These are phyloP conservation scores for Chloroceryle inda DNA, from an alignment of 2,797 vertebrate species.

Conservation along the genomic window DNA sequence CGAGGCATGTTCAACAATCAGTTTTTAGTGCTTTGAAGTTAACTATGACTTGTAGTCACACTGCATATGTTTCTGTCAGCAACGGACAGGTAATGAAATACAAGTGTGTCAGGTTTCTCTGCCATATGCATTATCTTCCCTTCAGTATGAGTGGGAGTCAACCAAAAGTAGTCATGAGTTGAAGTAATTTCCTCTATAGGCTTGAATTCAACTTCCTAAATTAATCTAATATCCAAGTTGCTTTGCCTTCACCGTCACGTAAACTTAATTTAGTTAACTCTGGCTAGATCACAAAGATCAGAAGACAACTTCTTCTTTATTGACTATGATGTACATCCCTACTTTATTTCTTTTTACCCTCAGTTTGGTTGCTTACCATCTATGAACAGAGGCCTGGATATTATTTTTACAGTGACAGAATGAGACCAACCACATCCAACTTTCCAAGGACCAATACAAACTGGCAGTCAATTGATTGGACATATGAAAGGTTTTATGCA, in stretches of 20 bases:
- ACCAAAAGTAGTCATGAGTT: slow-evolving; percentile 28
- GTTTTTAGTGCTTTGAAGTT: slow-evolving; percentile 53
- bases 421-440: not conserved
- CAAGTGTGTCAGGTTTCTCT: slow-evolving; percentile 31
- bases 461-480: not conserved
- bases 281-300: not conserved
- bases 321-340: not conserved
- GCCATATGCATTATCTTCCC: not conserved
- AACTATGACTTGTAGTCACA: slow-evolving; percentile 34
- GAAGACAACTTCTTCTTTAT: not conserved
- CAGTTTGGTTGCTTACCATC: not conserved
- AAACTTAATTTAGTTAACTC: not conserved
- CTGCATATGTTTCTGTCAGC: slow-evolving; percentile 17
- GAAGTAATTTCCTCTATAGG: slow-evolving; percentile 22
- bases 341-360: not conserved
- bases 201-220: not conserved
- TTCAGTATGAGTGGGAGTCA: not conserved
- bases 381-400: not conserved
- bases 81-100: slow-evolving; percentile 46
- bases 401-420: slow-evolving; percentile 11
- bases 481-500: not conserved
- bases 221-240: slow-evolving; percentile 27
- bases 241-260: slow-evolving; percentile 22
- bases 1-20: not conserved
- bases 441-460: not conserved